These are phyloP conservation scores for Ginglymostoma cirratum DNA, from an alignment of 2,113 vertebrate species.

Conservation along the genomic window DNA sequence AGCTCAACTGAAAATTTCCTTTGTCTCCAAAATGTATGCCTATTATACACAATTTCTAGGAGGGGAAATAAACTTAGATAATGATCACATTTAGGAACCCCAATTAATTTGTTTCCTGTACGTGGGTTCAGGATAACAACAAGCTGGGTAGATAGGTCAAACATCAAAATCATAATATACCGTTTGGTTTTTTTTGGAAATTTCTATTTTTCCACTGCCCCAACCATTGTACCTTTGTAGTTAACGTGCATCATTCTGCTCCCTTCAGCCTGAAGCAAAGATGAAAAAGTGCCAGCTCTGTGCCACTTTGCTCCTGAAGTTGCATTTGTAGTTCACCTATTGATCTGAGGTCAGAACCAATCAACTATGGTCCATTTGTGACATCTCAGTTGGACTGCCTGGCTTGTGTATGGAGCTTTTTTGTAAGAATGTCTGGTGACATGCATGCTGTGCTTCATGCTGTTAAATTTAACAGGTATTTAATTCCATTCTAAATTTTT, in stretches of 20 bases:
- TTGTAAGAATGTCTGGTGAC: neutral
- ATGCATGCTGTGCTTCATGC: neutral
- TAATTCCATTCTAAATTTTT: neutral
- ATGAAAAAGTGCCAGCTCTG: neutral
- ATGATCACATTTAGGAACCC: neutral
- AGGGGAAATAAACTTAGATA: neutral
- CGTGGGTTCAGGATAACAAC: neutral
- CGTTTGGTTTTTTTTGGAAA: neutral
- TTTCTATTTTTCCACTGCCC: neutral
- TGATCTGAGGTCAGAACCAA: neutral
- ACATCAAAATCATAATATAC: neutral
- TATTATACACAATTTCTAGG: neutral
- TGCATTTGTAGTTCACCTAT: neutral
- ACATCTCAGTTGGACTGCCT: neutral
- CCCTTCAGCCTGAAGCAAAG: neutral
- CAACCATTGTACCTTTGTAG: neutral
- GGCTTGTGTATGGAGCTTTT: neutral
- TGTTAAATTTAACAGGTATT: neutral
- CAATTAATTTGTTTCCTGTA: neutral
- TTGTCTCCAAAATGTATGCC: neutral
- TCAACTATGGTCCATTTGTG: neutral
- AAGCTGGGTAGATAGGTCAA: neutral
- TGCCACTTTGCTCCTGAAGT: neutral
- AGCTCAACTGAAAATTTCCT: neutral
- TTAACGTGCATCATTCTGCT: neutral